phyloP scores from a whole-genome alignment of 2,113 vertebrate species.

The Limanda limanda region DNA sequence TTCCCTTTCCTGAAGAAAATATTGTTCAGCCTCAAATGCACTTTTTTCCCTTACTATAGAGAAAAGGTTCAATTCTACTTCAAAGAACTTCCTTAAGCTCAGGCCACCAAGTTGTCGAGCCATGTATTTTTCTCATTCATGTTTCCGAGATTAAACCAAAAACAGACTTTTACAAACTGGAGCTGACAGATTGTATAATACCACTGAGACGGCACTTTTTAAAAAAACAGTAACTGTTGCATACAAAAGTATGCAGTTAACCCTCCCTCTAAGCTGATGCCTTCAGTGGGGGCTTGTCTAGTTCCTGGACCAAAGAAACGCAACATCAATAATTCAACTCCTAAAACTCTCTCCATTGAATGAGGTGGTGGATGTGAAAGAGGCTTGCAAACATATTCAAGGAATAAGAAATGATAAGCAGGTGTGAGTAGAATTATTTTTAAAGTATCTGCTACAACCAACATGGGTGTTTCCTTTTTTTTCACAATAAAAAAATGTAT shows the following conservation, averaged over 20 bases:
- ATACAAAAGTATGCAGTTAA: constrained; percentile 30
- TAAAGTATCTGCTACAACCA: not conserved
- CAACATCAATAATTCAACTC: constrained; percentile 52
- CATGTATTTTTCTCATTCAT: constrained; percentile 39
- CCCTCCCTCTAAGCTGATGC: constrained; percentile 18
- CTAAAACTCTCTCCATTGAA: constrained; percentile 21
- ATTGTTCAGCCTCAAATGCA: constrained; percentile 10
- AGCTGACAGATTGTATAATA: constrained; percentile 53
- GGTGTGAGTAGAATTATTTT: not conserved
- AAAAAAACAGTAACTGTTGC: constrained; percentile 21
- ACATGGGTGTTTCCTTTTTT: not conserved
- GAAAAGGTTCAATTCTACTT: constrained; percentile 56
- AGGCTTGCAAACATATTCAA: constrained; percentile 8
- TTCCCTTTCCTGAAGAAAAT: constrained; percentile 27
- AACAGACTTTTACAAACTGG: constrained; percentile 41
- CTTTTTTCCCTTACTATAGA: constrained; percentile 11
- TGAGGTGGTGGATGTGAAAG: constrained; percentile 5
- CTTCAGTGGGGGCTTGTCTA: constrained; percentile 44
- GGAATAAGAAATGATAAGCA: not conserved
- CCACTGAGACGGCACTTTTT: constrained; percentile 29
- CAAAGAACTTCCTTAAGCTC: constrained; percentile 31
- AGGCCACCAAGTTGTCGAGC: constrained; percentile 1
- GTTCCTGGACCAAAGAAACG: constrained; percentile 42
- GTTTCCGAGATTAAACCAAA: constrained; percentile 45
- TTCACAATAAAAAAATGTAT: not conserved